Evolutionary conservation across 2,797 vertebrate species (phyloP).

Genomic region (Gymnoscopelus braueri): DNA sequence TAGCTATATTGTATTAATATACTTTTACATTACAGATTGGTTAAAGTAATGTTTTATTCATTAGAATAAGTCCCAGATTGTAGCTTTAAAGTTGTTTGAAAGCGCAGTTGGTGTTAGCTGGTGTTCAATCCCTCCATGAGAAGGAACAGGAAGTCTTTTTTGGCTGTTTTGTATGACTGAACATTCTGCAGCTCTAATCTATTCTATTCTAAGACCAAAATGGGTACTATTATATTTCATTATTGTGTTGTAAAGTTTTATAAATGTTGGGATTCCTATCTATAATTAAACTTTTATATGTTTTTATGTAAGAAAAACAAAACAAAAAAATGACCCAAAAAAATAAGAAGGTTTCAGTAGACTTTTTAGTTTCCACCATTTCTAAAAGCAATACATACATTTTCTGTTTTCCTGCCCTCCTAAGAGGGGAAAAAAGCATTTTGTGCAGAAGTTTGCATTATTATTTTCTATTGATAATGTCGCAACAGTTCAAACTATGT

Average conservation of each 20-base stretch:
- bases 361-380: slow-evolving; percentile 62
- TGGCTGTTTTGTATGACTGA: slow-evolving; percentile 55
- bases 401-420: slow-evolving; percentile 40
- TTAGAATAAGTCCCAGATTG: neutral
- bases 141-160: slow-evolving; percentile 9
- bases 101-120: slow-evolving; percentile 51
- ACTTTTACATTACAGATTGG: too few species aligned
- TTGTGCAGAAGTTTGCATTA: slow-evolving; percentile 52
- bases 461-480: slow-evolving; percentile 38
- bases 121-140: slow-evolving; percentile 35
- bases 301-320: slow-evolving; percentile 77
- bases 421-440: slow-evolving; percentile 35
- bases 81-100: slow-evolving; percentile 29
- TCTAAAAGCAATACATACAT: slow-evolving; percentile 69
- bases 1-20: too few species aligned
- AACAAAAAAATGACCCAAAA: slow-evolving; percentile 21
- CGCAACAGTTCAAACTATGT: slow-evolving; percentile 47
- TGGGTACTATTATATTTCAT: slow-evolving; percentile 78
- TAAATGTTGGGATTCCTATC: slow-evolving; percentile 72
- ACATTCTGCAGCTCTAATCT: slow-evolving; percentile 65
- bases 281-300: slow-evolving; percentile 82
- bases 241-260: slow-evolving; percentile 82
- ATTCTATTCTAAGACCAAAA: slow-evolving; percentile 74
- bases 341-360: slow-evolving; percentile 33
- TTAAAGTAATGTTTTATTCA: too few species aligned